These are phyloP conservation scores for Archips xylosteana DNA, from an alignment of 2,888 invertebrate genomes.

Conservation along the genomic window DNA sequence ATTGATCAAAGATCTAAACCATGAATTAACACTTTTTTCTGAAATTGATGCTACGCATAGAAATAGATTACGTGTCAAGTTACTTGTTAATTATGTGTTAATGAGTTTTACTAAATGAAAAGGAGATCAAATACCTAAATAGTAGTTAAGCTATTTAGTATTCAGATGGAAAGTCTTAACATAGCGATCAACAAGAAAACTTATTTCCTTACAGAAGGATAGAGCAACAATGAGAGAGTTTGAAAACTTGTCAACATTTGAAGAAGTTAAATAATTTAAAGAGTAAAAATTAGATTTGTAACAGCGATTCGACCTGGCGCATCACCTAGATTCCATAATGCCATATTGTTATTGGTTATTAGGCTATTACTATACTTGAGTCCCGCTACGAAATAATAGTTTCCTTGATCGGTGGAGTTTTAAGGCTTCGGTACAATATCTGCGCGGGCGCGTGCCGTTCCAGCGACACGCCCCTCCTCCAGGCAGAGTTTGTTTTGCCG, in stretches of 20 bases:
- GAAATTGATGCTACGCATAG: too few species aligned
- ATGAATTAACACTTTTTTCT: too few species aligned
- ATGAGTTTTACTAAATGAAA: background rate
- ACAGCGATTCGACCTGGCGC: conserved; percentile 7
- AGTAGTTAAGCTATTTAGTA: background rate
- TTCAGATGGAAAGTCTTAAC: background rate
- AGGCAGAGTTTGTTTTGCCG: conserved; percentile 76
- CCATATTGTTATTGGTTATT: conserved; percentile 36
- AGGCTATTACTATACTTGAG: conserved; percentile 34
- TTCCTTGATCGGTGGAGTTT: conserved; percentile 36
- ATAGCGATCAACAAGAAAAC: too few species aligned
- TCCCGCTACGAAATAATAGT: conserved; percentile 41
- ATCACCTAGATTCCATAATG: conserved; percentile 38
- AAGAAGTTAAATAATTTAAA: background rate
- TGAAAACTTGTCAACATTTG: background rate
- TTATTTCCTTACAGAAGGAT: too few species aligned
- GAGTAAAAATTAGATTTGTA: conserved; percentile 13
- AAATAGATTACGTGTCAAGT: too few species aligned
- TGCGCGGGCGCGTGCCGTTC: conserved; percentile 73
- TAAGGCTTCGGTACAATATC: conserved; percentile 44
- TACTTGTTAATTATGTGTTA: too few species aligned
- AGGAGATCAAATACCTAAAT: too few species aligned
- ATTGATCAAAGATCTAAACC: too few species aligned
- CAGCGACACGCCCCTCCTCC: conserved; percentile 66
- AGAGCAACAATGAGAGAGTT: background rate